Conservation (phyloP, 2,113 vertebrate genomes). For the Labrus mixtus region DNA sequence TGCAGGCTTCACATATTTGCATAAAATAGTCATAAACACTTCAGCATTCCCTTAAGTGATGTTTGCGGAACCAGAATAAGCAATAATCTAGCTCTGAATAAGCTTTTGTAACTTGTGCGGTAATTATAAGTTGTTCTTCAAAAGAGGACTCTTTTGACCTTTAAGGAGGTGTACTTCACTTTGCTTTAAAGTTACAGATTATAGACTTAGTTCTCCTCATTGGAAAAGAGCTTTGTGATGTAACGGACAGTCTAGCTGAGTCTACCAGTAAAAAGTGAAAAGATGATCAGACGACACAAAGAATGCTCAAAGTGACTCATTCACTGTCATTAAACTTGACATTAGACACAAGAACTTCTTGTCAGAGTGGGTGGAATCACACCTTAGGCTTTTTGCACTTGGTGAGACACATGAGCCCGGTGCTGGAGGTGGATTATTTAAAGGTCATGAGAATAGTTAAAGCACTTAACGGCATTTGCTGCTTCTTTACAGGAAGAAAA, state of each 20-base stretch:
- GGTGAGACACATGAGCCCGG: not conserved
- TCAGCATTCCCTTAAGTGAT: not conserved
- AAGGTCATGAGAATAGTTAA: slow-evolving; percentile 14
- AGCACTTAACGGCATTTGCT: not conserved
- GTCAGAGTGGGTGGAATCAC: not conserved
- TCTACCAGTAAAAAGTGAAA: not conserved
- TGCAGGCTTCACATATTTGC: too few species aligned
- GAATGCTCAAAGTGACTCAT: not conserved
- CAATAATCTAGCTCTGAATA: not conserved
- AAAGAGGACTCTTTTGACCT: slow-evolving; percentile 19
- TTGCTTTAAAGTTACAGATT: not conserved
- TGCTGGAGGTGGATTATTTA: not conserved
- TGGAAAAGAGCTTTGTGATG: not conserved
- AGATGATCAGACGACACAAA: not conserved
- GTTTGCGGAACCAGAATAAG: not conserved
- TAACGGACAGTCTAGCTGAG: not conserved
- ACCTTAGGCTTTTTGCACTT: not conserved
- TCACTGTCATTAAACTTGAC: not conserved
- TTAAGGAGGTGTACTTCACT: not conserved
- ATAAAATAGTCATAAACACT: not conserved
- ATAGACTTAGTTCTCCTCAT: too few species aligned
- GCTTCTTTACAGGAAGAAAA: not conserved
- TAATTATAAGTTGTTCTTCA: not conserved
- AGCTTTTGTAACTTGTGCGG: not conserved
- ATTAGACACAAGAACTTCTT: not conserved